Conservation (phyloP, 2,888 invertebrate species). For the Chesias legatella region DNA sequence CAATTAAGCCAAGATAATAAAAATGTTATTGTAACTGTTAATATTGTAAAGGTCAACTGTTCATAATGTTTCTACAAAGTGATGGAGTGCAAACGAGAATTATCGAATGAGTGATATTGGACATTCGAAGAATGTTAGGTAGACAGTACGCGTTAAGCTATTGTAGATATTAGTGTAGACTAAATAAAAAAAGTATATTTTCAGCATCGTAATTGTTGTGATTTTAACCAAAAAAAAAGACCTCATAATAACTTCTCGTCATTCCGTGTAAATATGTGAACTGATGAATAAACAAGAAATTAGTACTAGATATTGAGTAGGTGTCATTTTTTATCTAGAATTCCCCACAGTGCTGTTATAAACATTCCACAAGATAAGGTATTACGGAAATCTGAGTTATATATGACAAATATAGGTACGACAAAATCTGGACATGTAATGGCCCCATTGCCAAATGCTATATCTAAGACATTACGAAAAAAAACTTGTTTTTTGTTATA, state of each 20-base stretch:
- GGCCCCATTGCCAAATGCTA: too few relatives aligned
- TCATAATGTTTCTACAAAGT: constrained; percentile 3
- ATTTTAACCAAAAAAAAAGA: constrained; percentile 75
- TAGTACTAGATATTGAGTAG: constrained; percentile 7
- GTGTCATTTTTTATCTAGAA: constrained; percentile 10
- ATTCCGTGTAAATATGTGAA: constrained; percentile 59
- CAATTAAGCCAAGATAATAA: constrained; percentile 28
- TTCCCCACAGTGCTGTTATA: neutral
- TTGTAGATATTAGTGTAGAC: constrained; percentile 48
- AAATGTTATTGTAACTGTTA: constrained; percentile 7
- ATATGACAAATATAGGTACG: too few relatives aligned
- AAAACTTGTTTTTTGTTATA: too few relatives aligned
- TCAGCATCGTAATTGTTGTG: constrained; percentile 71
- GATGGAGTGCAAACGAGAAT: constrained; percentile 18
- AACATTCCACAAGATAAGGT: too few relatives aligned
- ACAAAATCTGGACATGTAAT: too few relatives aligned
- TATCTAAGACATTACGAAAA: too few relatives aligned
- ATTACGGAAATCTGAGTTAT: too few relatives aligned
- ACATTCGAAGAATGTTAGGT: constrained; percentile 18
- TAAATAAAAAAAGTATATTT: constrained; percentile 55
- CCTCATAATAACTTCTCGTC: constrained; percentile 53
- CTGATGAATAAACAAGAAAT: constrained; percentile 22
- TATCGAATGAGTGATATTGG: constrained; percentile 13
- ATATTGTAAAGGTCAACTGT: constrained; percentile 1
- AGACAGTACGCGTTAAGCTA: constrained; percentile 33